A percentile compares a stretch with the other conserved stretches of the same genome.
These are phyloP conservation scores for Coilia nasus DNA, from an alignment of 2,797 vertebrate species.

Conservation along the genomic window DNA sequence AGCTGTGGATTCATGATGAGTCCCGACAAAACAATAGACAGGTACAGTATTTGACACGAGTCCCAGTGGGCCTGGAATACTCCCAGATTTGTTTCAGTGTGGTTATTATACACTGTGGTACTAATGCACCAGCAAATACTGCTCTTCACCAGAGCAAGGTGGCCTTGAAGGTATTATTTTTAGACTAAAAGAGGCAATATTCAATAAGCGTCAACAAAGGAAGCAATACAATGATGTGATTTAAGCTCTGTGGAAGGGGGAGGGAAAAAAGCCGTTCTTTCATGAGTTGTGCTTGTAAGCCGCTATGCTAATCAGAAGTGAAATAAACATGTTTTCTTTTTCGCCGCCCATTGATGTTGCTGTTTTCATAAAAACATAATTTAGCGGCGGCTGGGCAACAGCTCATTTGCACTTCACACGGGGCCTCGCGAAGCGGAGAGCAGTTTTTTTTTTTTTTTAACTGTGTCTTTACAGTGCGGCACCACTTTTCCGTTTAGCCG, in stretches of 20 bases:
- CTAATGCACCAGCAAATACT: background rate
- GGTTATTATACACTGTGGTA: background rate
- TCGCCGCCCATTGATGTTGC: constrained; percentile 46
- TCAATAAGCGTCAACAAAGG: background rate
- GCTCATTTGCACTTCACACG: constrained; percentile 83
- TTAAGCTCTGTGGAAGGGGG: background rate
- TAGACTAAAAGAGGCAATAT: background rate
- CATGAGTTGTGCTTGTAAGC: too few species aligned
- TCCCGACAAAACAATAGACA: background rate
- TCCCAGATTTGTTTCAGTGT: background rate
- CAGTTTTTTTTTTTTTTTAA: too few species aligned
- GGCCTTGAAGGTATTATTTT: background rate
- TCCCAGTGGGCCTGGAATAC: background rate
- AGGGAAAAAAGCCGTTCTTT: background rate
- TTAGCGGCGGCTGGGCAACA: constrained; percentile 39
- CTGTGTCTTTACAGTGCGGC: constrained; percentile 69
- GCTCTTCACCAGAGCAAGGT: background rate
- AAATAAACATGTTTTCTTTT: constrained; percentile 65
- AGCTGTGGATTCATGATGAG: background rate
- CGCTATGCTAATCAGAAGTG: constrained; percentile 58
- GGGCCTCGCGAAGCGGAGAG: background rate
- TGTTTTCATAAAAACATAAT: constrained; percentile 58
- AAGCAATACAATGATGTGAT: background rate
- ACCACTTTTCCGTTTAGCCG: constrained; percentile 71
- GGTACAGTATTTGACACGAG: background rate